phyloP scores from a whole-genome alignment of 1,140 invertebrate species.

The Varroa destructor region DNA sequence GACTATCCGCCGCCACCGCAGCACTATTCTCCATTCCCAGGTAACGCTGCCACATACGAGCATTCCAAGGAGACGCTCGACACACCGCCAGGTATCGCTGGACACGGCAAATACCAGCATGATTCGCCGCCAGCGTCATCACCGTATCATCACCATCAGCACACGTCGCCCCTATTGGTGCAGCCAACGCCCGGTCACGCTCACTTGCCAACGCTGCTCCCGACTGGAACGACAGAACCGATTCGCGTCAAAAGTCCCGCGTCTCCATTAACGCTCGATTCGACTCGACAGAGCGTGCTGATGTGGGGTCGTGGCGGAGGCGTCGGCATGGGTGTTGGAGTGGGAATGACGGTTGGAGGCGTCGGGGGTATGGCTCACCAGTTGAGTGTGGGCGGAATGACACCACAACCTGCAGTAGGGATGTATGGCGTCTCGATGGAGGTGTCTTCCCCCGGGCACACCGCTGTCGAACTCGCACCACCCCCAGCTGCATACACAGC shows the following conservation, averaged over 20 bases:
- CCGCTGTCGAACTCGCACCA: not conserved
- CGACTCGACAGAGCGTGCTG: constrained; percentile 8
- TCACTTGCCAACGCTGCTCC: constrained; percentile 2
- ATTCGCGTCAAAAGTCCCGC: constrained; percentile 24
- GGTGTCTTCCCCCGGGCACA: not conserved
- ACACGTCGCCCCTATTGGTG: not conserved
- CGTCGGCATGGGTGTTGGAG: not conserved
- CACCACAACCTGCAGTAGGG: not conserved
- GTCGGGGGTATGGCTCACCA: constrained; percentile 8
- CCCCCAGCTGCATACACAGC: constrained; percentile 10
- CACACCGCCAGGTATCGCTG: too few species aligned
- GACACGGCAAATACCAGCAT: not conserved
- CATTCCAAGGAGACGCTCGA: constrained; percentile 12
- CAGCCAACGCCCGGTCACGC: not conserved
- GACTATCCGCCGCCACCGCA: too few species aligned
- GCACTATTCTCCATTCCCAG: constrained; percentile 5
- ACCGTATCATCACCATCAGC: not conserved
- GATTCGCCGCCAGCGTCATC: constrained; percentile 5
- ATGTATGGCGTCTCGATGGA: constrained; percentile 14
- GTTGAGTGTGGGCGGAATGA: not conserved
- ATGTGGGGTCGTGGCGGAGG: constrained; percentile 21
- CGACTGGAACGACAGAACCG: constrained; percentile 3
- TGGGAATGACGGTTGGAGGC: not conserved
- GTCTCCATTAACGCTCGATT: constrained; percentile 3
- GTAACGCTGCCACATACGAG: not conserved